Evolutionary conservation across 1,140 invertebrate species (phyloP).

Genomic region (Trinorchestia longiramus): DNA sequence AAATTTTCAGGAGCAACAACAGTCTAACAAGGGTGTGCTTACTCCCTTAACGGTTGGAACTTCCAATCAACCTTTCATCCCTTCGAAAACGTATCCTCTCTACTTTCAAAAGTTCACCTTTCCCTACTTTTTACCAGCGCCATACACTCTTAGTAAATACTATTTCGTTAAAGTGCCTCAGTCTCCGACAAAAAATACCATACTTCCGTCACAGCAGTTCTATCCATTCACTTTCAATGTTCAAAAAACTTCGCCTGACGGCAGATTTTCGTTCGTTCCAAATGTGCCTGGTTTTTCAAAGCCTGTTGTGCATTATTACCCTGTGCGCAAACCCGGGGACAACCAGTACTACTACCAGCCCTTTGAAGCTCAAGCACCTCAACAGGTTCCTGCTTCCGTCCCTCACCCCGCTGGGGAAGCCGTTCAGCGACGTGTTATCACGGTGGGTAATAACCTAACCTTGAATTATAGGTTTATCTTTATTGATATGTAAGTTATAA

Average conservation of each 20-base stretch:
- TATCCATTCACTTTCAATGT: background rate
- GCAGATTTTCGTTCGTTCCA: background rate
- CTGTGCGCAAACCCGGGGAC: background rate
- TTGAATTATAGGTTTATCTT: no score
- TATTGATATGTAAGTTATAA: no score
- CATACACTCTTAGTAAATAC: background rate
- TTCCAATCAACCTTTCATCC: background rate
- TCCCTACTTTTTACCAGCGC: background rate
- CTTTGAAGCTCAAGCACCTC: background rate
- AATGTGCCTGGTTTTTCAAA: background rate
- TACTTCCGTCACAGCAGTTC: background rate
- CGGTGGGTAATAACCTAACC: background rate
- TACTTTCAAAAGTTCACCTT: background rate
- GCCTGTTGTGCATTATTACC: constrained; percentile 31
- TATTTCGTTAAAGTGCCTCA: background rate
- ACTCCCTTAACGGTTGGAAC: background rate
- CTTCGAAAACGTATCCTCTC: background rate
- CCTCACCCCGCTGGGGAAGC: background rate
- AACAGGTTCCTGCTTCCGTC: background rate
- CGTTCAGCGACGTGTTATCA: background rate
- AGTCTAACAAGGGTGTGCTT: background rate
- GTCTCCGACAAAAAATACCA: background rate
- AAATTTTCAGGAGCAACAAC: background rate
- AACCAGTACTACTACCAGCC: constrained; percentile 34
- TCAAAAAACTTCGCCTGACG: background rate